Conservation (phyloP, 2,797 vertebrate genomes). For the Hippopotamyrus pictus region DNA sequence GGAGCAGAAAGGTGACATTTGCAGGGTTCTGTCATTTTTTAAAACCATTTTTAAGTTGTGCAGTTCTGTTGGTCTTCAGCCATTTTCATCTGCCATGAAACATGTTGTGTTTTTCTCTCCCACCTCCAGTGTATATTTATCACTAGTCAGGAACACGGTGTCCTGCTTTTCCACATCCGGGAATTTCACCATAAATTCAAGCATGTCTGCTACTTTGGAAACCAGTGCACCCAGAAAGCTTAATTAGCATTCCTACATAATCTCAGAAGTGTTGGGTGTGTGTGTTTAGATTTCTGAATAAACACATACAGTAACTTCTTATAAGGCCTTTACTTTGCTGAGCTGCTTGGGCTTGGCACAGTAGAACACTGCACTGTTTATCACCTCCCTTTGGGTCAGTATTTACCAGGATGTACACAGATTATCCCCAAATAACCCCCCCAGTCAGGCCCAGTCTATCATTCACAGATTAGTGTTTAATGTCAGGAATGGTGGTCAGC, state of each 20-base stretch:
- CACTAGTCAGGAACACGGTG: neutral
- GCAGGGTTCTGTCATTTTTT: neutral
- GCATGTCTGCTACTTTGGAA: neutral
- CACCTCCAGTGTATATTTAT: neutral
- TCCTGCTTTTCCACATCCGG: neutral
- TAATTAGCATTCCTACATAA: neutral
- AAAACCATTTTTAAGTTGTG: neutral
- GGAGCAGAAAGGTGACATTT: neutral
- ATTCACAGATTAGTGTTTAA: neutral
- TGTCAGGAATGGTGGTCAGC: neutral
- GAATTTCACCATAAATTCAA: neutral
- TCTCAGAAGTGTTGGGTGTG: neutral
- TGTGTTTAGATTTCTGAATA: neutral
- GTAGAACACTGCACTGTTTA: neutral
- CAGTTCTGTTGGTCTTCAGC: neutral
- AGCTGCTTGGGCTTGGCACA: neutral
- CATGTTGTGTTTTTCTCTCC: neutral
- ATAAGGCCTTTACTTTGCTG: neutral
- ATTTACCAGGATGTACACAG: neutral
- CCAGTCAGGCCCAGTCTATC: neutral
- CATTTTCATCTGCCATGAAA: neutral
- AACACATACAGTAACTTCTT: neutral
- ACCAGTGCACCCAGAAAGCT: neutral
- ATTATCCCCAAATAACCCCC: neutral
- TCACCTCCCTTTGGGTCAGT: neutral